Conservation (phyloP, 2,888 invertebrate genomes). For the Abrostola triplasia region DNA sequence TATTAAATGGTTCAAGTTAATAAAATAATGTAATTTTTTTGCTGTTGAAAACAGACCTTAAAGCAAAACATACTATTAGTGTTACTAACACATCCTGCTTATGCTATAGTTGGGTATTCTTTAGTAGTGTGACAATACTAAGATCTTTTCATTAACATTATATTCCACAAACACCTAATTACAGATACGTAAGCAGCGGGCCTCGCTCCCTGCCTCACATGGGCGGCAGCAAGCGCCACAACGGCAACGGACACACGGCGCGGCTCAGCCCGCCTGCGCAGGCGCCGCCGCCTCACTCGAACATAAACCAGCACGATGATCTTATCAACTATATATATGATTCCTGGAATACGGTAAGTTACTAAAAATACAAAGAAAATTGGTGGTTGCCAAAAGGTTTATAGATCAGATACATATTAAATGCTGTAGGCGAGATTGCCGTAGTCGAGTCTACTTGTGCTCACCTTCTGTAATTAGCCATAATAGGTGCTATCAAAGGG, state of each 20-base stretch:
- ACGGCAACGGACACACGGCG: slow-evolving; percentile 68
- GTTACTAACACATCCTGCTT: no score
- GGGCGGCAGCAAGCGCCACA: slow-evolving; percentile 77
- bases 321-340: slow-evolving; percentile 94
- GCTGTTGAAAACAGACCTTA: no score
- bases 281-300: slow-evolving; percentile 58
- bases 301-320: slow-evolving; percentile 90
- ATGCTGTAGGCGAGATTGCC: no score
- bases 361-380: not conserved
- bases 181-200: slow-evolving; percentile 82
- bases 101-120: no score
- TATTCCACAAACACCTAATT: slow-evolving; percentile 64
- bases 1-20: no score
- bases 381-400: no score
- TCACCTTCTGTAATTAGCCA: no score
- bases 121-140: not conserved
- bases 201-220: slow-evolving; percentile 82
- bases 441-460: no score
- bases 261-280: slow-evolving; percentile 81
- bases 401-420: no score
- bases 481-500: no score
- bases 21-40: no score
- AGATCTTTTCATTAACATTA: not conserved
- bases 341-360: slow-evolving; percentile 91
- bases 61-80: no score